A percentile compares a stretch with the other conserved stretches of the same genome.
Conservation (phyloP, 2,888 invertebrate genomes). For the Alentia gelatinosa region DNA sequence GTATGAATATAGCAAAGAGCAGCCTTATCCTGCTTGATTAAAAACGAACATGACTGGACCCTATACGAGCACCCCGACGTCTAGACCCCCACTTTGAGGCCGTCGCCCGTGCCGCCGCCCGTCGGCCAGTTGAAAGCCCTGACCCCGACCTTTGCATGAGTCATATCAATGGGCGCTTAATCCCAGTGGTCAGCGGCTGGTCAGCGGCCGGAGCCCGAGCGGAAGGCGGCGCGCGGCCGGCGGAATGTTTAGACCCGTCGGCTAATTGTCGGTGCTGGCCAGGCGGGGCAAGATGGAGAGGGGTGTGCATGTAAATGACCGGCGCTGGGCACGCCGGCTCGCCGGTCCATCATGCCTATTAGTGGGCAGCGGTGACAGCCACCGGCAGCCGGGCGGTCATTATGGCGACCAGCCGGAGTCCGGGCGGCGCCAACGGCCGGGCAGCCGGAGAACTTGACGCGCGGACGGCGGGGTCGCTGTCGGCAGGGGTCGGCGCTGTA, state of each 20-base stretch:
- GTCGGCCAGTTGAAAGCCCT: neutral
- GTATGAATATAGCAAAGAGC: too few relatives aligned
- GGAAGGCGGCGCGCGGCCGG: neutral
- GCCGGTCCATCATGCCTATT: conserved; percentile 36
- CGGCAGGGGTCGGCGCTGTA: neutral
- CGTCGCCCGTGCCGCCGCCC: neutral
- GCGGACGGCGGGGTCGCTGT: neutral
- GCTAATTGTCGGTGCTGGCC: conserved; percentile 39
- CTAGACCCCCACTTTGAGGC: neutral
- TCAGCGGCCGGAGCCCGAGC: neutral
- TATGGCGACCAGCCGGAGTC: conserved; percentile 1
- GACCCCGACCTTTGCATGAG: conserved; percentile 32
- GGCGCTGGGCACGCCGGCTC: neutral
- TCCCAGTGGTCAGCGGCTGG: conserved; percentile 5
- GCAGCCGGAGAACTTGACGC: conserved; percentile 25
- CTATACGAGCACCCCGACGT: too few relatives aligned
- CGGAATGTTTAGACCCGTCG: conserved; percentile 36
- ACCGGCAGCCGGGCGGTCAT: conserved; percentile 37
- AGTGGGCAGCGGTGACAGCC: conserved; percentile 27
- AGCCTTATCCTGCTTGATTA: too few relatives aligned
- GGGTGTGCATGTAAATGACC: conserved; percentile 43
- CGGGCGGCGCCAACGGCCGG: conserved; percentile 25
- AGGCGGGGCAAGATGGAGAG: conserved; percentile 43
- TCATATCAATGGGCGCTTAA: conserved; percentile 16
- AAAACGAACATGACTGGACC: too few relatives aligned